These are phyloP conservation scores for Drosophila seguyi DNA, from an alignment of 1,140 invertebrate genomes.

Conservation along the genomic window DNA sequence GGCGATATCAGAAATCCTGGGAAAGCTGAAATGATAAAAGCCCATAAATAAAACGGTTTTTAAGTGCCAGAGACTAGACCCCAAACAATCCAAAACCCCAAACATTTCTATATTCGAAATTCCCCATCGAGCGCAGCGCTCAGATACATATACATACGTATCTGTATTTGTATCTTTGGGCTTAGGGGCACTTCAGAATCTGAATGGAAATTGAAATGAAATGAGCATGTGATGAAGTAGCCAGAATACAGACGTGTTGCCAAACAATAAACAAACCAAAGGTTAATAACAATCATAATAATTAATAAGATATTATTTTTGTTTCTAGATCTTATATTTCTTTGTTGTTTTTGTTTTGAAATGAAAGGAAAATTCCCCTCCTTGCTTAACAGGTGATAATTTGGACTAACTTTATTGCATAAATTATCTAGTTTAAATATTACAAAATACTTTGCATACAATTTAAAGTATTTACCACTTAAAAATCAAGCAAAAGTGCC, in stretches of 20 bases:
- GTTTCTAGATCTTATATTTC: conserved; percentile 4
- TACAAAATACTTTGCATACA: not conserved
- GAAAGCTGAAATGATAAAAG: conserved; percentile 58
- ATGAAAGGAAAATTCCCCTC: not conserved
- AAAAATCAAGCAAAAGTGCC: not conserved
- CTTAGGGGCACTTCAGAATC: conserved; percentile 38
- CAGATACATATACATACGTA: not conserved
- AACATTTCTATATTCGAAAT: conserved; percentile 37
- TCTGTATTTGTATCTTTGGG: conserved; percentile 2
- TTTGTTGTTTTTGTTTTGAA: conserved; percentile 19
- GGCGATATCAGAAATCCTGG: conserved; percentile 50
- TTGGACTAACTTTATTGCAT: not conserved
- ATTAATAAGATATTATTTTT: conserved; percentile 41
- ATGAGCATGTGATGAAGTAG: conserved; percentile 20
- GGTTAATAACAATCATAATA: conserved; percentile 55
- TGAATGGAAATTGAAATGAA: conserved; percentile 30
- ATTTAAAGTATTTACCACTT: not conserved
- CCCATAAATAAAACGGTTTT: conserved; percentile 72
- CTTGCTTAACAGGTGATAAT: not conserved
- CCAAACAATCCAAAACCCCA: conserved; percentile 31
- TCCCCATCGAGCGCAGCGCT: conserved; percentile 4
- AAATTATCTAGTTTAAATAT: not conserved
- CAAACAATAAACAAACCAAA: conserved; percentile 43
- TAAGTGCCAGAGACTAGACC: conserved; percentile 66
- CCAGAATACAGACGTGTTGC: conserved; percentile 29